phyloP scores from a whole-genome alignment of 2,113 vertebrate genomes.

The Lepus timidus region DNA sequence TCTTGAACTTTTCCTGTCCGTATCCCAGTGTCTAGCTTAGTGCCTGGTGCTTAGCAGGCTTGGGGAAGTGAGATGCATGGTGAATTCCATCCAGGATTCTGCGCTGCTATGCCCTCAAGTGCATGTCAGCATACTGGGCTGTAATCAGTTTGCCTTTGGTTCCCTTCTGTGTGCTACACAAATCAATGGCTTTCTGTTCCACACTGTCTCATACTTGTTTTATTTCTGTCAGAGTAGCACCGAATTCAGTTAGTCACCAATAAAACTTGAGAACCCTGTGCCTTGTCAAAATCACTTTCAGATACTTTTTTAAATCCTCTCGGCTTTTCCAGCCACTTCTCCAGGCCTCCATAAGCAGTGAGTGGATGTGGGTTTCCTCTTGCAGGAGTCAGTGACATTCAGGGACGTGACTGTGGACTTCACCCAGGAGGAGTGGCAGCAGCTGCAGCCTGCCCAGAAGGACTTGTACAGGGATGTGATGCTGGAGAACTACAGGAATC shows the following conservation, averaged over 20 bases:
- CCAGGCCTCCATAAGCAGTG: not conserved
- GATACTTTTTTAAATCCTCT: not conserved
- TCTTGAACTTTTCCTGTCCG: not conserved
- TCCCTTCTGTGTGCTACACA: not conserved
- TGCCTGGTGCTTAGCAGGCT: not conserved
- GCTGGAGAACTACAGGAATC: slow-evolving; percentile 58
- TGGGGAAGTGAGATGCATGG: not conserved
- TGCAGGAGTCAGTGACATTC: slow-evolving; percentile 11
- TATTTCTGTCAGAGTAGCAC: not conserved
- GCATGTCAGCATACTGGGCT: fast-evolving
- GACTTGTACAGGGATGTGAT: slow-evolving; percentile 12
- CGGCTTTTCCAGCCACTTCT: not conserved
- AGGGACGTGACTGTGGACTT: slow-evolving; percentile 55
- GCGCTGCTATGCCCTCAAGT: not conserved
- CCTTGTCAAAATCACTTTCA: not conserved
- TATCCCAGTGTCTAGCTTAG: not conserved
- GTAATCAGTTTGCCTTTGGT: not conserved
- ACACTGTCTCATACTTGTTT: not conserved
- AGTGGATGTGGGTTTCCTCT: slow-evolving; percentile 44
- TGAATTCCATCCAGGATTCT: not conserved
- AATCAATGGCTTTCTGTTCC: not conserved
- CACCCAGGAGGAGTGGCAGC: slow-evolving; percentile 59
- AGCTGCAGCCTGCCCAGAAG: slow-evolving; percentile 57
- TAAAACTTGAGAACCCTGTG: not conserved
- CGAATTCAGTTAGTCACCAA: not conserved